Base-by-base conservation (phyloP, 1,140 invertebrate genomes). In the Heliconius himera region DNA sequence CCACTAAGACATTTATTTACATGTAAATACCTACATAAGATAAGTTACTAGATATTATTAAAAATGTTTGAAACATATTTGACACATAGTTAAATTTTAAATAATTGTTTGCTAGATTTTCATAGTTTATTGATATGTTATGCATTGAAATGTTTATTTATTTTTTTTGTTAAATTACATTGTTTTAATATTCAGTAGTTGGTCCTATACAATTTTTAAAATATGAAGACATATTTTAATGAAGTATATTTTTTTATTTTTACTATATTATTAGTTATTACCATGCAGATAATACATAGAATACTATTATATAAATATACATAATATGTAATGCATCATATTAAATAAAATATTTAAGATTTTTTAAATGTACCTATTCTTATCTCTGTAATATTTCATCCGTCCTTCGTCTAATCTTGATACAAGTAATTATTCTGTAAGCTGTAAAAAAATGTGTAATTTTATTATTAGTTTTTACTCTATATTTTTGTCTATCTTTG, bases 11-110 rank as follows among this genome's bases (percentile, higher is more conserved):
- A 84, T 87, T 92, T 60, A 36, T 72, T 72, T 41, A 72, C 36
- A 4, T 72, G n/a, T 33, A 70, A 9, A 72, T 71, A 36, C 36
- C 29, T 72, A 91, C 89, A 89, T 88, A 90, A 90, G 87, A 86
- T 79, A 83, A 87, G 83, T 41, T 90, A 89, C 88, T 92, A 91
- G 86, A 89, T 81, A 79, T 82, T 76, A 73, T 81, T 46, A 75
- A 81, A 73, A 76, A 81, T 73, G 70, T 83, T 81, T 73, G 71
- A 74, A 51, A 29, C 29, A 74, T 54, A 76, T 46, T 77, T 71
- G 66, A 76, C 51, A 70, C 74, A 71, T 74, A 71, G 49, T 60
- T 81, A 81, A 74, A 72, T 74, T 77, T 81, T 51, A 74, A 74
- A 18, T 66, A 73, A 46, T 66, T 60, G 51, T 73, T 38, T 73